These are phyloP conservation scores for Melanogrammus aeglefinus DNA, from an alignment of 2,797 vertebrate species.

Conservation along the genomic window DNA sequence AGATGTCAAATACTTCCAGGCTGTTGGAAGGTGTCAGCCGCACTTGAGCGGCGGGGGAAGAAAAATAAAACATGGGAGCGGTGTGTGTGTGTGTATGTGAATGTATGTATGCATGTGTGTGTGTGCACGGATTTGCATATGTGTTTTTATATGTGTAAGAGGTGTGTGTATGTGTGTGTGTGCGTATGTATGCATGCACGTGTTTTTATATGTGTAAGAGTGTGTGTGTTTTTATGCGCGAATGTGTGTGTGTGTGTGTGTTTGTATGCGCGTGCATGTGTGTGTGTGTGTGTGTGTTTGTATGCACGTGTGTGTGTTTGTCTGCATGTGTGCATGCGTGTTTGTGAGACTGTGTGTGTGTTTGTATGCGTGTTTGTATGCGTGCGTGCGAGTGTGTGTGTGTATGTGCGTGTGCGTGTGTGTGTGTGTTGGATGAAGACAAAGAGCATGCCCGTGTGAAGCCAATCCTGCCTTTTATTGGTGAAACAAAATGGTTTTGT, in stretches of 20 bases:
- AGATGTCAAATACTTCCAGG: constrained; percentile 77
- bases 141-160: constrained; percentile 29
- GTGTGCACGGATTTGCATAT: constrained; percentile 32
- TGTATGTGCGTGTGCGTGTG: constrained; percentile 38
- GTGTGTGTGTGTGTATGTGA: constrained; percentile 44
- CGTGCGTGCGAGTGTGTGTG: constrained; percentile 38
- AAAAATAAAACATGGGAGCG: constrained; percentile 57
- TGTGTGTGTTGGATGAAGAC: constrained; percentile 52
- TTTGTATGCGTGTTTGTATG: constrained; percentile 18
- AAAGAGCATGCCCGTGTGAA: constrained; percentile 57
- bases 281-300: constrained; percentile 15
- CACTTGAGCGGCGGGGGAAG: constrained; percentile 65
- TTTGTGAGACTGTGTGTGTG: constrained; percentile 41
- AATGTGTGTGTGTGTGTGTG: no score
- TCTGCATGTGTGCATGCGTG: constrained; percentile 20
- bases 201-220: no score
- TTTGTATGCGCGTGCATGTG: no score
- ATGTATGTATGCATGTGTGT: constrained; percentile 36
- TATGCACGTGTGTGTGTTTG: constrained; percentile 16
- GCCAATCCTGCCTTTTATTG: constrained; percentile 35
- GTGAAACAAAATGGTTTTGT: constrained; percentile 29
- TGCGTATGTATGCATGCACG: constrained; percentile 23
- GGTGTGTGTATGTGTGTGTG: constrained; percentile 33
- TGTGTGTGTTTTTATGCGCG: no score
- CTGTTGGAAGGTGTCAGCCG: constrained; percentile 75